These are phyloP conservation scores for Eupithecia abbreviata DNA, from an alignment of 2,888 invertebrate species.

Conservation along the genomic window DNA sequence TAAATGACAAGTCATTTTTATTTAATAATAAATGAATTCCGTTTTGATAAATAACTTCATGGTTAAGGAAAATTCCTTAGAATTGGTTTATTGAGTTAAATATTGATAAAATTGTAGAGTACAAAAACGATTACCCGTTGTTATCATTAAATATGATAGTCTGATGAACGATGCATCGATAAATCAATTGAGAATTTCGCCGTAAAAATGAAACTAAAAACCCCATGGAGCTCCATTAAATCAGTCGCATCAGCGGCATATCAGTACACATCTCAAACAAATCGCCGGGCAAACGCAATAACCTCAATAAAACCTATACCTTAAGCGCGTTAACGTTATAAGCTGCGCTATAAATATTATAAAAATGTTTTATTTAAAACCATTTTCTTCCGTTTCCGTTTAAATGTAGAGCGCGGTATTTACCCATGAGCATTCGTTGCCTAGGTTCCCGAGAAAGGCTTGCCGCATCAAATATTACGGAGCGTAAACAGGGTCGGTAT, in stretches of 20 bases:
- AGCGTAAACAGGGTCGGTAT: slow-evolving; percentile 37
- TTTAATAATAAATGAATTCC: background rate
- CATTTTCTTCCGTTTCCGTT: background rate
- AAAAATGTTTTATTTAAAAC: background rate
- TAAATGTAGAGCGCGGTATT: background rate
- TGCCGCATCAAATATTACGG: slow-evolving; percentile 38
- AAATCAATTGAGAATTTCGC: slow-evolving; percentile 53
- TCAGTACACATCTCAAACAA: slow-evolving; percentile 30
- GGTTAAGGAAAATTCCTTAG: background rate
- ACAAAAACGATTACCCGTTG: background rate
- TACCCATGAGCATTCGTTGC: slow-evolving; percentile 19
- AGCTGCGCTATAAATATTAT: background rate
- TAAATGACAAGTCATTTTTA: background rate
- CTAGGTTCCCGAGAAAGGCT: slow-evolving; percentile 24
- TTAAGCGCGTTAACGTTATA: background rate
- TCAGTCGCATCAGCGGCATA: slow-evolving; percentile 54
- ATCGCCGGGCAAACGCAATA: slow-evolving; percentile 53
- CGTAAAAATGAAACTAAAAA: slow-evolving; percentile 46
- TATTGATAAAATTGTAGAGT: background rate
- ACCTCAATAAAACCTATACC: slow-evolving; percentile 29
- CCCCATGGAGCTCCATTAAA: slow-evolving; percentile 71
- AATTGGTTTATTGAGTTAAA: background rate
- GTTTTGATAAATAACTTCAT: background rate
- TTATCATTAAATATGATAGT: background rate
- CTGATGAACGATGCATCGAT: slow-evolving; percentile 51